These are phyloP conservation scores for Hirundo rustica DNA, from an alignment of 2,797 vertebrate species.

Conservation along the genomic window DNA sequence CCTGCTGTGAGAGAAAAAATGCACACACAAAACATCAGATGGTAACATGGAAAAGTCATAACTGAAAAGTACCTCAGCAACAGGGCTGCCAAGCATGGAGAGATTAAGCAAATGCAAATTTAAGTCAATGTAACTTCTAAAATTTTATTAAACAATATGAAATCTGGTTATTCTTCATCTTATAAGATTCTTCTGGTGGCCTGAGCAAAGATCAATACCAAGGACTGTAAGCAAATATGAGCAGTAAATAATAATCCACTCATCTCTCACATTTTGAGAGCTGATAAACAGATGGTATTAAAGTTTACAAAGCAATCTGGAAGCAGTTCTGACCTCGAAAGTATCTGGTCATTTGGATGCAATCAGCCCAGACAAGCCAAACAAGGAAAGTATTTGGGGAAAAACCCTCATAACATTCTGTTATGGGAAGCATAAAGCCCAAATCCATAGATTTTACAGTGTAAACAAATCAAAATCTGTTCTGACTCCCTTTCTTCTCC, in stretches of 20 bases:
- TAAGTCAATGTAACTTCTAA: not conserved
- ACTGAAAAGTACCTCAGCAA: not conserved
- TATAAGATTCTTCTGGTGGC: not conserved
- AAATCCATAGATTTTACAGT: not conserved
- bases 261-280: not conserved
- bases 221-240: not conserved
- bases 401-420: not conserved
- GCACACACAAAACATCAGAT: not conserved
- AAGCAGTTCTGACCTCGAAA: slow-evolving; percentile 1
- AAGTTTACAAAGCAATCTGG: slow-evolving; percentile 7
- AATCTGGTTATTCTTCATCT: not conserved
- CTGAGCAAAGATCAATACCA: not conserved
- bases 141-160: not conserved
- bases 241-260: not conserved
- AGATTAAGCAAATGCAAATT: not conserved
- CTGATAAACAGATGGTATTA: not conserved
- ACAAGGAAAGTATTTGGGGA: not conserved
- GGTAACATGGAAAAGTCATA: not conserved
- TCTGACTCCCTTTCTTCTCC: not conserved
- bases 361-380: not conserved
- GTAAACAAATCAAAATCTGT: not conserved
- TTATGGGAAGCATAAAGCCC: not conserved
- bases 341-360: not conserved
- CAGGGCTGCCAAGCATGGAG: not conserved
- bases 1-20: not conserved